A percentile compares a stretch with the other conserved stretches of the same genome.
Conservation (phyloP, 2,888 invertebrate species). For the Agrochola circellaris region DNA sequence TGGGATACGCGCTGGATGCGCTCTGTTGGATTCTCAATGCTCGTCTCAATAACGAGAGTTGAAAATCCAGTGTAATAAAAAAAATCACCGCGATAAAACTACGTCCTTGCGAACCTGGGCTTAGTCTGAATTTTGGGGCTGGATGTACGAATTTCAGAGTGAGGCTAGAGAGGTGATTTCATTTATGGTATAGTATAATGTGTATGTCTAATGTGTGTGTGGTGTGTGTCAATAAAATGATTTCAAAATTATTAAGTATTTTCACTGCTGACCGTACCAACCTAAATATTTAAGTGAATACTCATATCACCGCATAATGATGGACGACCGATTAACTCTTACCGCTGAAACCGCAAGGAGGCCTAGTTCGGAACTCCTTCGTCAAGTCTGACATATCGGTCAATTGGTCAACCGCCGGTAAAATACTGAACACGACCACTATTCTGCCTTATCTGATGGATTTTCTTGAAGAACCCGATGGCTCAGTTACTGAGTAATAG, state of each 20-base stretch:
- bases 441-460: background rate
- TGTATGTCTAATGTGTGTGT: too few species aligned
- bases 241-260: background rate
- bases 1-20: too few species aligned
- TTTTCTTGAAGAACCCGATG: slow-evolving; percentile 6
- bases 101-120: too few species aligned
- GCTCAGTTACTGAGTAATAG: background rate
- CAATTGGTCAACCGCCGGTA: slow-evolving; percentile 39
- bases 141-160: too few species aligned
- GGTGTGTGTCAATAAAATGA: background rate
- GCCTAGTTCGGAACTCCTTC: slow-evolving; percentile 38
- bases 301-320: slow-evolving; percentile 12
- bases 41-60: too few species aligned
- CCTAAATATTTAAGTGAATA: slow-evolving; percentile 11
- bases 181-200: too few species aligned
- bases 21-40: too few species aligned
- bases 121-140: too few species aligned
- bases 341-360: slow-evolving; percentile 50
- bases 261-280: background rate
- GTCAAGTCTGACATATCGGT: slow-evolving; percentile 33
- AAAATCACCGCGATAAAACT: too few species aligned
- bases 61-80: too few species aligned
- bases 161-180: too few species aligned
- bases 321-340: slow-evolving; percentile 3
- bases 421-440: slow-evolving; percentile 7